A percentile compares a stretch with the other conserved stretches of the same genome.
Evolutionary conservation across 2,797 vertebrate species (phyloP).

Genomic region (Centroberyx gerrardi): DNA sequence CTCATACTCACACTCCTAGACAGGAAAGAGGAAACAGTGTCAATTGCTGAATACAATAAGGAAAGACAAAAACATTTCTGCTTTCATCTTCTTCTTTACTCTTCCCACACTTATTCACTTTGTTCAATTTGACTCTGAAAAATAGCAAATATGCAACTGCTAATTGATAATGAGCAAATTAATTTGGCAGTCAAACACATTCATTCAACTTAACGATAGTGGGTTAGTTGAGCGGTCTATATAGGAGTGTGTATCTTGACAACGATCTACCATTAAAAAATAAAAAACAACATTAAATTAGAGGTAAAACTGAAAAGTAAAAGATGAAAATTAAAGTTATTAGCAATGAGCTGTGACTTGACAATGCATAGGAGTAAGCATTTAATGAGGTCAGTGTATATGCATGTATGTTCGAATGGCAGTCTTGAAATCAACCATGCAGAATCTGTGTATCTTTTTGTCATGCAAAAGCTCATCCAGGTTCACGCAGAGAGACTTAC

Average conservation of each 20-base stretch:
- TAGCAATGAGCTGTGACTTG: constrained; percentile 19
- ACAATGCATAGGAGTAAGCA: constrained; percentile 13
- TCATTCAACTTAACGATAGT: neutral
- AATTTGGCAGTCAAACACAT: neutral
- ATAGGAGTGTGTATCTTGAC: constrained; percentile 2
- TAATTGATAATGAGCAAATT: neutral
- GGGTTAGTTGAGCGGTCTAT: neutral
- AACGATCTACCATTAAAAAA: neutral
- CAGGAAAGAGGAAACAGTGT: constrained; percentile 15
- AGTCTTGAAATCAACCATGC: constrained; percentile 38
- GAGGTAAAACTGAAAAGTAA: constrained; percentile 5
- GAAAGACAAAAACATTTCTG: no score
- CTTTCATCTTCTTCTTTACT: no score
- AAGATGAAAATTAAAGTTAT: constrained; percentile 20
- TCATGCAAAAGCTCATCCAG: constrained; percentile 62
- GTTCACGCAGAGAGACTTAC: constrained; percentile 88
- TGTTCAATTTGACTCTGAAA: neutral
- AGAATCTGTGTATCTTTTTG: constrained; percentile 19
- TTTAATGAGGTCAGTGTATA: neutral
- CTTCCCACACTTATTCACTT: neutral
- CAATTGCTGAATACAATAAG: neutral
- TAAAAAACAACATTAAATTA: neutral
- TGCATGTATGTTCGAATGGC: constrained; percentile 1
- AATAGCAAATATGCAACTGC: neutral
- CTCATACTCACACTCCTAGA: constrained; percentile 94